Evolutionary conservation across 2,797 vertebrate species (phyloP).

Genomic region (Myiotriccus ornatus): DNA sequence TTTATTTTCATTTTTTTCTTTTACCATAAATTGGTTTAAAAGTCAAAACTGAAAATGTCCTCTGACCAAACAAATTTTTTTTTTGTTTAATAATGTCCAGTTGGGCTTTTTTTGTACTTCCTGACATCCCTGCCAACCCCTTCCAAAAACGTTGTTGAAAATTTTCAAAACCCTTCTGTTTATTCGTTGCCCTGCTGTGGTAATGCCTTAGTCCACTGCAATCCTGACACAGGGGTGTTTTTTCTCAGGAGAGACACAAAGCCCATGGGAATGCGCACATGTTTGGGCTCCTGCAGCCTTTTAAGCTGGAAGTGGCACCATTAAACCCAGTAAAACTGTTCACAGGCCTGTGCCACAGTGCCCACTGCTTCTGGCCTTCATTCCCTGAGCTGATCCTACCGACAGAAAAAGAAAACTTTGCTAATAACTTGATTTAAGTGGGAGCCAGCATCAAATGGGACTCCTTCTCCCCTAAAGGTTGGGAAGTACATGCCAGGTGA

Average conservation of each 20-base stretch:
- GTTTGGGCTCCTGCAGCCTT: not conserved
- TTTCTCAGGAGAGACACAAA: not conserved
- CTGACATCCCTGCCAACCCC: rapidly evolving
- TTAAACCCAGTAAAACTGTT: not conserved
- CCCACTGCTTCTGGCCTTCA: not conserved
- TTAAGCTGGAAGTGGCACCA: not conserved
- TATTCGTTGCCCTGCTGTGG: not conserved
- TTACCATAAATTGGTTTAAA: not conserved
- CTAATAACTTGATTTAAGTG: not conserved
- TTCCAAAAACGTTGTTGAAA: not conserved
- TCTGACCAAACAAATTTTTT: rapidly evolving
- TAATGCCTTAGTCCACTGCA: not conserved
- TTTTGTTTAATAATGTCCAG: not conserved
- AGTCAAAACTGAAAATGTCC: not conserved
- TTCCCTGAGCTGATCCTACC: not conserved
- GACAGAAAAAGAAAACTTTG: not conserved
- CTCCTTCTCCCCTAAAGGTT: not conserved
- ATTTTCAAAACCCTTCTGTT: not conserved
- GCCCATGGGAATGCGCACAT: not conserved
- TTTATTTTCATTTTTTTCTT: not conserved
- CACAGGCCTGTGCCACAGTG: not conserved
- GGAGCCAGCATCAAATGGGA: not conserved
- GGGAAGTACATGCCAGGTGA: rapidly evolving
- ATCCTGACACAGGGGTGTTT: not conserved
- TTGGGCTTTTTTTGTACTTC: not conserved